A percentile compares a stretch with the other conserved stretches of the same genome.
Conservation (phyloP, 2,797 vertebrate genomes). For the Acanthornis magna region DNA sequence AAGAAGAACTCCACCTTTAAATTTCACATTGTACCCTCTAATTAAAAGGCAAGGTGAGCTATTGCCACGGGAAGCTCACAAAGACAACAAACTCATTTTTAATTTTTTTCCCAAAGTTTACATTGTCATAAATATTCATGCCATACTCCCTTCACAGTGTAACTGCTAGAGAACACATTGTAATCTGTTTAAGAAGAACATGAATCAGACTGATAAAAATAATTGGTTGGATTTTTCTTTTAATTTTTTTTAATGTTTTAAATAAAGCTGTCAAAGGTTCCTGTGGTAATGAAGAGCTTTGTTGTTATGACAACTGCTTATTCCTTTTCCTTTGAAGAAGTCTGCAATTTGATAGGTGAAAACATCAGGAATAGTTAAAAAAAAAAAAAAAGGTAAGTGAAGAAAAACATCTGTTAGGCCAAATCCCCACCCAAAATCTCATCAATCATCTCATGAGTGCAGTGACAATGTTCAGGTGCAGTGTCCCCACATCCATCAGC, state of each 20-base stretch:
- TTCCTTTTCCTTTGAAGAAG: slow-evolving; percentile 73
- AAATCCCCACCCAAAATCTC: slow-evolving; percentile 42
- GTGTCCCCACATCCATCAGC: background rate
- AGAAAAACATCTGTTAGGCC: slow-evolving; percentile 56
- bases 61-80: slow-evolving; percentile 64
- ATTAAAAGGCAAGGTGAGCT: background rate
- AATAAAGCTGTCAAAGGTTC: slow-evolving; percentile 80
- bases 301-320: slow-evolving; percentile 83
- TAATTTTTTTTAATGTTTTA: slow-evolving; percentile 71
- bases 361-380: slow-evolving; percentile 78
- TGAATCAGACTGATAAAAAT: slow-evolving; percentile 80
- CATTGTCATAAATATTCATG: slow-evolving; percentile 76
- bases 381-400: slow-evolving; percentile 41
- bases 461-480: slow-evolving; percentile 54
- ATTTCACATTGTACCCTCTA: background rate
- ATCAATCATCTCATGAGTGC: slow-evolving; percentile 6
- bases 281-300: slow-evolving; percentile 79
- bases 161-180: slow-evolving; percentile 74
- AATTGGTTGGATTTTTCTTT: slow-evolving; percentile 76
- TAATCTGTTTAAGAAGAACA: slow-evolving; percentile 80
- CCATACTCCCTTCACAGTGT: slow-evolving; percentile 68
- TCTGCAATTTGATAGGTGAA: slow-evolving; percentile 65
- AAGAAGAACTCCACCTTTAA: background rate
- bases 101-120: slow-evolving; percentile 42
- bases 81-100: slow-evolving; percentile 56